Percentiles rank a stretch among this genome's conserved stretches.
These are phyloP conservation scores for Dasyornis broadbenti DNA, from an alignment of 2,113 vertebrate species.

Conservation along the genomic window DNA sequence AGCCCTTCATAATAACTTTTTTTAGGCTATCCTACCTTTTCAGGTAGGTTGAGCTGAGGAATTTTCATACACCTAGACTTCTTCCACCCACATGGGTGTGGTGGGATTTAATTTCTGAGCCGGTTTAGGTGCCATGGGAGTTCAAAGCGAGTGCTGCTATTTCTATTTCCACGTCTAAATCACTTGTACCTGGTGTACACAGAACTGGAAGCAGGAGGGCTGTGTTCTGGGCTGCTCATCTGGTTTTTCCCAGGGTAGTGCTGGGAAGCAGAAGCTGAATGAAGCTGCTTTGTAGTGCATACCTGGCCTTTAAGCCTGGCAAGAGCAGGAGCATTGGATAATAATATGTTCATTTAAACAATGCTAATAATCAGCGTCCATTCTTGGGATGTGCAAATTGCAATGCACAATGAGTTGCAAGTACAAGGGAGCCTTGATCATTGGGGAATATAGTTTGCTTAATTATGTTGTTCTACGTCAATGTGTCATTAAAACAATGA, in stretches of 20 bases:
- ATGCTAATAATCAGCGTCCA: background rate
- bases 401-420: background rate
- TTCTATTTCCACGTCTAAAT: conserved; percentile 17
- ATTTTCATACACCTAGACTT: conserved; percentile 26
- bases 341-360: background rate
- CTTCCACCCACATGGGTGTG: conserved; percentile 41
- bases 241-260: background rate
- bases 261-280: background rate
- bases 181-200: background rate
- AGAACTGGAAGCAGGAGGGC: background rate
- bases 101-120: conserved; percentile 33
- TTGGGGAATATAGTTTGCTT: background rate
- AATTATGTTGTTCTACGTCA: background rate
- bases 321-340: background rate
- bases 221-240: background rate
- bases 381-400: background rate
- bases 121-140: background rate
- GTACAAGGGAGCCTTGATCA: background rate
- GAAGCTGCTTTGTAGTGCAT: background rate
- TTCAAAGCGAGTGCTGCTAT: conserved; percentile 18
- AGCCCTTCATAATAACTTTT: background rate
- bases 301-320: background rate
- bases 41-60: conserved; percentile 22
- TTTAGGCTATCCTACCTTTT: conserved; percentile 12
- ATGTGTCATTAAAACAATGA: background rate